phyloP scores from a whole-genome alignment of 2,113 vertebrate genomes.

The Tragelaphus scriptus region DNA sequence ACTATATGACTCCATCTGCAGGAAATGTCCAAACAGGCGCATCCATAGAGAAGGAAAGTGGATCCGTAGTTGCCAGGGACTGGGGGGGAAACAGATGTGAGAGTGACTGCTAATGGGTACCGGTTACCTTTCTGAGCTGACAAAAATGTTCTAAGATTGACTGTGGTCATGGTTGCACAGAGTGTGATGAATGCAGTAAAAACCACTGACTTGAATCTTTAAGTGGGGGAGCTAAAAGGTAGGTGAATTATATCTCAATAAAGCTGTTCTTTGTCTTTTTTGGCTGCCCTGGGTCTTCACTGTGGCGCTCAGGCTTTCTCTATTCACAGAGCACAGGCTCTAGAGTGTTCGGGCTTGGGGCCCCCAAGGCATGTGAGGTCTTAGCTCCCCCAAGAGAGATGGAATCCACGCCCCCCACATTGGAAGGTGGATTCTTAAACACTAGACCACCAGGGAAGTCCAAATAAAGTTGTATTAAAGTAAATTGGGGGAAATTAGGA shows the following conservation, averaged over 20 bases:
- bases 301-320: not conserved
- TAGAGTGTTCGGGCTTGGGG: not conserved
- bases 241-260: not conserved
- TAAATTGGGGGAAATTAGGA: not conserved
- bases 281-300: not conserved
- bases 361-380: not conserved
- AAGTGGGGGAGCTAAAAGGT: not conserved
- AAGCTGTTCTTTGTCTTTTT: not conserved
- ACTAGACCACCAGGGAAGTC: not conserved
- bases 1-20: not conserved
- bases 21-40: not conserved
- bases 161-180: not conserved
- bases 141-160: not conserved
- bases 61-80: not conserved
- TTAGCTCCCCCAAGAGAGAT: not conserved
- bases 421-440: not conserved
- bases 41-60: not conserved
- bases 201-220: not conserved
- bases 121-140: not conserved
- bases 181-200: not conserved
- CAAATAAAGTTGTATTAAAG: not conserved
- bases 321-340: not conserved
- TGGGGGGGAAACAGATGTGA: fast-evolving
- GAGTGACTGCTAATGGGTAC: not conserved
- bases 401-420: not conserved